phyloP scores from a whole-genome alignment of 2,888 invertebrate species.

The Laothoe populi region DNA sequence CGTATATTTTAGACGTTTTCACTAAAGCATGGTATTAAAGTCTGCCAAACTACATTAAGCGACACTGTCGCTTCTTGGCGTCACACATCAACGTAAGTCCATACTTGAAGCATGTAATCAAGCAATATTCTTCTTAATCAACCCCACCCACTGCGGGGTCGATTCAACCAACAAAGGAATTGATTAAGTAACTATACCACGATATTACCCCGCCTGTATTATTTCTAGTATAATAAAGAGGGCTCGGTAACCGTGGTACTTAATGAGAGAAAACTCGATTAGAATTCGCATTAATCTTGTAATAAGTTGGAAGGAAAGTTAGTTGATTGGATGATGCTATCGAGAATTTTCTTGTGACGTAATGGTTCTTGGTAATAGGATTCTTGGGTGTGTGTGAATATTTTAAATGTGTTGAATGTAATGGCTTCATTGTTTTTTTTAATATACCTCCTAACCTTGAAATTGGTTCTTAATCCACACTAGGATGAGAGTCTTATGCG shows the following conservation, averaged over 20 bases:
- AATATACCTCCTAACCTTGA: no score
- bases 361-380: constrained; percentile 6
- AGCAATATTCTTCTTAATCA: constrained; percentile 85
- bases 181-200: constrained; percentile 84
- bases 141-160: constrained; percentile 81
- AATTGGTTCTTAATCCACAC: no score
- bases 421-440: not conserved
- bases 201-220: constrained; percentile 81
- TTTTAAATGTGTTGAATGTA: not conserved
- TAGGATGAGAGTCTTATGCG: no score
- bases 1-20: no score
- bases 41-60: not conserved
- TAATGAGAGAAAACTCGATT: constrained; percentile 84
- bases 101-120: constrained; percentile 82
- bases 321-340: constrained; percentile 61
- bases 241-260: constrained; percentile 81
- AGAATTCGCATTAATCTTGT: constrained; percentile 83
- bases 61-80: constrained; percentile 47
- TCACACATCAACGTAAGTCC: constrained; percentile 58
- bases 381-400: not conserved
- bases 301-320: constrained; percentile 73
- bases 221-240: constrained; percentile 82
- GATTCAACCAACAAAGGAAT: constrained; percentile 83
- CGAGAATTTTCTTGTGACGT: constrained; percentile 28
- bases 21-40: no score